Conservation (phyloP, 2,113 vertebrate species). For the Cynopterus brachyotis region DNA sequence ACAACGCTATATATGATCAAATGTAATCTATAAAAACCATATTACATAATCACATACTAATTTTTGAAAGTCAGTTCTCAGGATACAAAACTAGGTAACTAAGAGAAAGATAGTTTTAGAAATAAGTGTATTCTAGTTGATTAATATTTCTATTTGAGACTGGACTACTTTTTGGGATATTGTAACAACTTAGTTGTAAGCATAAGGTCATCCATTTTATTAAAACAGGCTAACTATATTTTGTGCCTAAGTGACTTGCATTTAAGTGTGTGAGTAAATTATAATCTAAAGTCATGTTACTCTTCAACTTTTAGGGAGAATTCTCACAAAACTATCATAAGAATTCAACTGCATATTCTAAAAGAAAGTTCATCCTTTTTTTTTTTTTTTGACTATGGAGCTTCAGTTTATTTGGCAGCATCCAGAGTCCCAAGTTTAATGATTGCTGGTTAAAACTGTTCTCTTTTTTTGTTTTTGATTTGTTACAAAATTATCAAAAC, state of each 20-base stretch:
- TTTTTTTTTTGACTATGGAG: background rate
- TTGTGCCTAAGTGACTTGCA: background rate
- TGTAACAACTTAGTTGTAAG: background rate
- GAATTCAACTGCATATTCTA: background rate
- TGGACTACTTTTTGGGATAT: background rate
- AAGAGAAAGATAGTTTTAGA: background rate
- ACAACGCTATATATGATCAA: background rate
- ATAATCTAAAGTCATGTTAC: background rate
- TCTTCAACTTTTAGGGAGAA: background rate
- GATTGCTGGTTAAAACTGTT: background rate
- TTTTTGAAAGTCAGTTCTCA: background rate
- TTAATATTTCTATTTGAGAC: background rate
- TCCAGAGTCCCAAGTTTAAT: background rate
- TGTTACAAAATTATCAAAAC: conserved; percentile 17
- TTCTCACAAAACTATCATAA: background rate
- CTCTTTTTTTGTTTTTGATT: background rate
- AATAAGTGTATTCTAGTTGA: background rate
- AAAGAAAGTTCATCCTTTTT: conserved; percentile 6
- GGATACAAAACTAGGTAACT: background rate
- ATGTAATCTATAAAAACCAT: background rate
- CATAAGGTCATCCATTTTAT: background rate
- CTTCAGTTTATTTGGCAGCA: background rate
- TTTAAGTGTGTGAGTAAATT: background rate
- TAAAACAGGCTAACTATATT: background rate
- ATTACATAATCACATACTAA: background rate